These are phyloP conservation scores for Trileptium ribeirensis DNA, from an alignment of 2,888 invertebrate species.

Conservation along the genomic window DNA sequence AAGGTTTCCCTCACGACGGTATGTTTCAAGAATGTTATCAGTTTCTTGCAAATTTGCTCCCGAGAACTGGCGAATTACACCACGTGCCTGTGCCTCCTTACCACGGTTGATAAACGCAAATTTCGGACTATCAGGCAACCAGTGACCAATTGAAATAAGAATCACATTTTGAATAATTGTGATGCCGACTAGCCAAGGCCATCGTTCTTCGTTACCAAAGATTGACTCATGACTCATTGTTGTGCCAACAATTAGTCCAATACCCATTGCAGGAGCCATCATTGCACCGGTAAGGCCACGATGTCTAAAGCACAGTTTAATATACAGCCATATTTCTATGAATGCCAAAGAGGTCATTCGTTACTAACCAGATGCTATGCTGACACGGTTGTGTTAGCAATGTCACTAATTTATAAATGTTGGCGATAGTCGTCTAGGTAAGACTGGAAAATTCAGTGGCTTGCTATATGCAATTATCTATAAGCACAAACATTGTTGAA, in stretches of 20 bases:
- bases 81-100: not conserved
- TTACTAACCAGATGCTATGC: too few species aligned
- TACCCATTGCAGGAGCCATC: not conserved
- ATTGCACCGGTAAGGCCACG: not conserved
- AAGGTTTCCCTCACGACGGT: not conserved
- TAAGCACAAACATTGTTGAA: too few species aligned
- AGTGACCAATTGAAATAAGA: not conserved
- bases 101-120: not conserved
- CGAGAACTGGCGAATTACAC: not conserved
- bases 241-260: not conserved
- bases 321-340: too few species aligned
- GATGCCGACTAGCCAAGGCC: not conserved
- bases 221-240: not conserved
- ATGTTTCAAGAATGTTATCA: not conserved
- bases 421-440: too few species aligned
- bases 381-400: too few species aligned
- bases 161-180: not conserved
- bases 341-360: too few species aligned
- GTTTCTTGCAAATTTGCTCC: not conserved
- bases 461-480: too few species aligned
- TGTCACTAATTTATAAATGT: too few species aligned
- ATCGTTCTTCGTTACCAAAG: not conserved
- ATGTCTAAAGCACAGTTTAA: not conserved
- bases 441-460: too few species aligned
- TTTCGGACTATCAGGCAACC: conserved; percentile 3